Conservation (phyloP, 2,888 invertebrate species). For the Synanthedon tipuliformis region DNA sequence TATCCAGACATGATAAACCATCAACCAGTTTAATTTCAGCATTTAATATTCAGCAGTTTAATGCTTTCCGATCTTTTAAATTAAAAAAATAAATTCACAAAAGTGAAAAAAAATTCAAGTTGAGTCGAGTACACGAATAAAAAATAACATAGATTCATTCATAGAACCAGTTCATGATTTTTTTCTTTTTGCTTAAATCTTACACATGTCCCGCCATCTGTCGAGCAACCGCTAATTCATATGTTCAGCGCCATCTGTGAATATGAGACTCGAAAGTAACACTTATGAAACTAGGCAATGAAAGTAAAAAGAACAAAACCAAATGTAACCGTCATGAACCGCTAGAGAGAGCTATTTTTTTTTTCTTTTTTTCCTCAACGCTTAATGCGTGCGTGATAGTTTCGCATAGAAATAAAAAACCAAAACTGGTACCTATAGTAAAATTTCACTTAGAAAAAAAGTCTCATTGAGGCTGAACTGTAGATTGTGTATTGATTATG, state of each 20-base stretch:
- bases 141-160: not conserved
- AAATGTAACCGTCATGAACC: conserved; percentile 18
- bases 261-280: not conserved
- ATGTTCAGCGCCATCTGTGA: conserved; percentile 22
- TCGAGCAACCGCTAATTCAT: not conserved
- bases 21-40: no score
- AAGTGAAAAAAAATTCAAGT: no score
- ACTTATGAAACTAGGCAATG: not conserved
- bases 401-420: not conserved
- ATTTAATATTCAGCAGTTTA: no score
- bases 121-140: no score
- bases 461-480: no score
- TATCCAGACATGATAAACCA: no score
- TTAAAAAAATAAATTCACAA: no score
- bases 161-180: conserved; percentile 3
- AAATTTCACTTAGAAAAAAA: not conserved
- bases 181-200: conserved; percentile 17
- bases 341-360: conserved; percentile 51
- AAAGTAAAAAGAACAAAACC: conserved; percentile 23
- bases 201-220: conserved; percentile 30
- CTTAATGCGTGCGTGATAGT: not conserved
- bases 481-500: no score
- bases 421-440: not conserved
- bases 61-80: no score
- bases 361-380: conserved; percentile 24